Evolutionary conservation across 2,797 vertebrate species (phyloP).

Genomic region (Pantherophis vulpinus): DNA sequence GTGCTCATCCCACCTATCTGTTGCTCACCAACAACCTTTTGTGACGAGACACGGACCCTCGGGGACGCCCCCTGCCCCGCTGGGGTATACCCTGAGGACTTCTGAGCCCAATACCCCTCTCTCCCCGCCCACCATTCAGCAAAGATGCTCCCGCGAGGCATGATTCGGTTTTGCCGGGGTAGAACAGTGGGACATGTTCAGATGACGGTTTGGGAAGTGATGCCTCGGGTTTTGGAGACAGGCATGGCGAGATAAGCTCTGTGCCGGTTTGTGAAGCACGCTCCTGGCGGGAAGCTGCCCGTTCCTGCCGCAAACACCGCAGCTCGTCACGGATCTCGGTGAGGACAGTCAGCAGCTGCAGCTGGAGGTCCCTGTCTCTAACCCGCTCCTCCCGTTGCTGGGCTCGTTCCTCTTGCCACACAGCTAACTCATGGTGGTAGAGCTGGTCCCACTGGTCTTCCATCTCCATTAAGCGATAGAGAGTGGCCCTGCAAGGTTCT

Average conservation of each 20-base stretch:
- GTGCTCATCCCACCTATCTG: constrained; percentile 10
- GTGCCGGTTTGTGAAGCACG: background rate
- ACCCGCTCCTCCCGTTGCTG: constrained; percentile 62
- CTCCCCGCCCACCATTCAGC: background rate
- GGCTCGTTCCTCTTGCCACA: constrained; percentile 66
- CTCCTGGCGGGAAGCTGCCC: constrained; percentile 14
- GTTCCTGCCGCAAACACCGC: constrained; percentile 59
- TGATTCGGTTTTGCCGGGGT: constrained; percentile 44
- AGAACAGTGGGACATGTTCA: constrained; percentile 1
- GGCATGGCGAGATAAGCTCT: accelerated
- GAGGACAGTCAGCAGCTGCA: constrained; percentile 63
- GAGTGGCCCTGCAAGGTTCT: constrained; percentile 60
- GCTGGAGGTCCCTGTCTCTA: constrained; percentile 64
- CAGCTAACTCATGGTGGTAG: constrained; percentile 67
- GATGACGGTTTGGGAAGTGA: background rate
- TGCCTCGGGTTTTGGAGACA: accelerated
- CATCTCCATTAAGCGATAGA: constrained; percentile 64
- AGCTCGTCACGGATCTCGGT: constrained; percentile 68
- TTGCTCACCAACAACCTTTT: constrained; percentile 44
- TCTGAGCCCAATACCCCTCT: constrained; percentile 13
- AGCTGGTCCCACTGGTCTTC: constrained; percentile 69
- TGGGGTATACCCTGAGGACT: constrained; percentile 32
- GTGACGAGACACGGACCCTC: constrained; percentile 49
- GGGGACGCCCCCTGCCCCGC: constrained; percentile 49
- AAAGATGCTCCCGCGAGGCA: background rate